These are phyloP conservation scores for Nysson spinosus DNA, from an alignment of 2,888 invertebrate genomes.

Conservation along the genomic window DNA sequence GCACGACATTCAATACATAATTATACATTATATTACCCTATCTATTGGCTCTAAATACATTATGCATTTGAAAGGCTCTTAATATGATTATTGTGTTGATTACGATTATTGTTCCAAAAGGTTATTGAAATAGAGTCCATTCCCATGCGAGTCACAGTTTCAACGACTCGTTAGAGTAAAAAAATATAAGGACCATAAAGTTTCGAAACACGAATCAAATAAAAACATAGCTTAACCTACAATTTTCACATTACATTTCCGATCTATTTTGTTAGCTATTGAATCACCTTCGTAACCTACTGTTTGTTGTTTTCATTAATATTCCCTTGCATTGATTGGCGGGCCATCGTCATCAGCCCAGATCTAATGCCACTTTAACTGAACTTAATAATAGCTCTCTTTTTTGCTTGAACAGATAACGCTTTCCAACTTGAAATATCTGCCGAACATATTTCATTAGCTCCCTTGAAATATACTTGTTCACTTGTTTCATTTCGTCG, in stretches of 20 bases:
- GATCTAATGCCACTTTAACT: conserved; percentile 58
- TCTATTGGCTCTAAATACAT: conserved; percentile 32
- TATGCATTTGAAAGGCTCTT: conserved; percentile 44
- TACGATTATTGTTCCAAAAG: conserved; percentile 59
- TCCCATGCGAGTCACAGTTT: conserved; percentile 25
- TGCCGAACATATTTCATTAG: conserved; percentile 20
- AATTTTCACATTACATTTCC: conserved; percentile 32
- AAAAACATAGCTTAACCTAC: conserved; percentile 47
- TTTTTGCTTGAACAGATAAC: conserved; percentile 32
- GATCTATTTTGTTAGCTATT: conserved; percentile 19
- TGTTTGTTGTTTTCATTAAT: conserved; percentile 15
- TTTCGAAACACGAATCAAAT: conserved; percentile 44
- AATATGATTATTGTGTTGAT: conserved; percentile 53
- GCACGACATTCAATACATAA: conserved; percentile 56
- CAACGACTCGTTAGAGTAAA: conserved; percentile 36
- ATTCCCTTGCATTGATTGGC: conserved; percentile 57
- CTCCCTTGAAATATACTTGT: conserved; percentile 15
- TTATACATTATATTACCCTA: conserved; percentile 46
- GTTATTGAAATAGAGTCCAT: conserved; percentile 43
- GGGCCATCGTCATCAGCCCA: conserved; percentile 51
- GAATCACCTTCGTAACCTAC: conserved; percentile 31
- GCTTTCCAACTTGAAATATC: conserved; percentile 22
- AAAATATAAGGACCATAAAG: conserved; percentile 50
- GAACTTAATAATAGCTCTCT: conserved; percentile 26
- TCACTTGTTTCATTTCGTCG: conserved; percentile 19